Evolutionary conservation across 53 echinoderm and acorn worm genomes (phyloP).

Genomic region (Astropecten irregularis): DNA sequence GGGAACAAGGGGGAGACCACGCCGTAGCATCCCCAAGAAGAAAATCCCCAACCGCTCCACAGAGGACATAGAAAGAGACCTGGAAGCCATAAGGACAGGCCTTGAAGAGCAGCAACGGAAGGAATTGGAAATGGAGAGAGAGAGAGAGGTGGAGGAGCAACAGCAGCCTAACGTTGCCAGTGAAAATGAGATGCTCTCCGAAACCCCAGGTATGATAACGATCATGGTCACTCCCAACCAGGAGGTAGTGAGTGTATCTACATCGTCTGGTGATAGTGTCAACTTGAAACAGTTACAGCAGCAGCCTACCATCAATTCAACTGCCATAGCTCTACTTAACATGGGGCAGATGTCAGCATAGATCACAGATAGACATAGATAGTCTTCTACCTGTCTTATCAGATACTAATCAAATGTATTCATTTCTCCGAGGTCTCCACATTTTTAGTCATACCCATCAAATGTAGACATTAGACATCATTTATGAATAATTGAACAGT

Average conservation of each 20-base stretch:
- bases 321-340: constrained; percentile 54
- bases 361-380: not conserved
- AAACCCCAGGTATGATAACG: constrained; percentile 15
- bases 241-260: constrained; percentile 35
- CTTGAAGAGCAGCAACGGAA: constrained; percentile 42
- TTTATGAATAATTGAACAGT: no score
- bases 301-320: constrained; percentile 44
- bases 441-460: no score
- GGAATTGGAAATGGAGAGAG: constrained; percentile 23
- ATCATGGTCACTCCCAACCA: constrained; percentile 46
- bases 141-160: not conserved
- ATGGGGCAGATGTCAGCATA: constrained; percentile 57
- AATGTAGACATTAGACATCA: no score
- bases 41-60: constrained; percentile 47
- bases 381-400: no score
- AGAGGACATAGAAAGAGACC: constrained; percentile 60
- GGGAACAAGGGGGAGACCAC: constrained; percentile 19
- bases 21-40: constrained; percentile 11
- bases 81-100: constrained; percentile 54
- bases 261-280: constrained; percentile 2
- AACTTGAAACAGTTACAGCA: constrained; percentile 26
- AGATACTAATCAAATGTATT: no score
- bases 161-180: not conserved
- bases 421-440: no score
- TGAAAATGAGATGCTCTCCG: not conserved